Evolutionary conservation across 2,888 invertebrate species (phyloP).

Genomic region (Boloria euphrosyne): DNA sequence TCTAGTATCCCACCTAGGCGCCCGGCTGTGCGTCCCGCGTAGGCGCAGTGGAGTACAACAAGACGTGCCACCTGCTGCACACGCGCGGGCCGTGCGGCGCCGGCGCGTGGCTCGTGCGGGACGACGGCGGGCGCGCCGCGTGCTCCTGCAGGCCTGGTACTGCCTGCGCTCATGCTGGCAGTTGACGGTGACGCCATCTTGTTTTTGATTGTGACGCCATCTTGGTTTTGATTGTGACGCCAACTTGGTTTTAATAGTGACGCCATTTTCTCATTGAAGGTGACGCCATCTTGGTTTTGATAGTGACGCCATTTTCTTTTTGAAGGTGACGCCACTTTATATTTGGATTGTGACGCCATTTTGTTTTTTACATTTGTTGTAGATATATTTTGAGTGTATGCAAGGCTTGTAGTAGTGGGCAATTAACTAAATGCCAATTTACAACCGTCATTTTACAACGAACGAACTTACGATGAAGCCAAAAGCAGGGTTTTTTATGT

Average conservation of each 20-base stretch:
- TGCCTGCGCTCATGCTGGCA: conserved; percentile 43
- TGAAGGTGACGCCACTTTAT: not conserved
- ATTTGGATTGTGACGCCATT: too few species aligned
- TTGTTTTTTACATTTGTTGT: conserved; percentile 43
- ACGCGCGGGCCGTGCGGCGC: conserved; percentile 89
- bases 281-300: not conserved
- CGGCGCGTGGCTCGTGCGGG: conserved; percentile 81
- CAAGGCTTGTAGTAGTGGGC: conserved; percentile 69
- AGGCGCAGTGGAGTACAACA: conserved; percentile 85
- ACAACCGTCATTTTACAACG: too few species aligned
- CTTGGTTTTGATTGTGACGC: not conserved
- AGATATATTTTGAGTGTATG: conserved; percentile 85
- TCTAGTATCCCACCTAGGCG: conserved; percentile 60
- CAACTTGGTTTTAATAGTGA: not conserved
- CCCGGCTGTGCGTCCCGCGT: conserved; percentile 81
- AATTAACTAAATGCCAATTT: too few species aligned
- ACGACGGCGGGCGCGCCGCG: conserved; percentile 67
- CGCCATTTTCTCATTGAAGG: not conserved
- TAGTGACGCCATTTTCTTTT: not conserved
- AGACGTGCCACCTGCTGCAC: conserved; percentile 89
- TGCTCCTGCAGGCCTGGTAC: conserved; percentile 86
- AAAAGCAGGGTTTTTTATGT: too few species aligned
- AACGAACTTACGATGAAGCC: too few species aligned
- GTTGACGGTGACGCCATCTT: conserved; percentile 41
- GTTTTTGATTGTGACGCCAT: not conserved